These are phyloP conservation scores for Arizona elegans DNA, from an alignment of 2,113 vertebrate genomes.

Conservation along the genomic window DNA sequence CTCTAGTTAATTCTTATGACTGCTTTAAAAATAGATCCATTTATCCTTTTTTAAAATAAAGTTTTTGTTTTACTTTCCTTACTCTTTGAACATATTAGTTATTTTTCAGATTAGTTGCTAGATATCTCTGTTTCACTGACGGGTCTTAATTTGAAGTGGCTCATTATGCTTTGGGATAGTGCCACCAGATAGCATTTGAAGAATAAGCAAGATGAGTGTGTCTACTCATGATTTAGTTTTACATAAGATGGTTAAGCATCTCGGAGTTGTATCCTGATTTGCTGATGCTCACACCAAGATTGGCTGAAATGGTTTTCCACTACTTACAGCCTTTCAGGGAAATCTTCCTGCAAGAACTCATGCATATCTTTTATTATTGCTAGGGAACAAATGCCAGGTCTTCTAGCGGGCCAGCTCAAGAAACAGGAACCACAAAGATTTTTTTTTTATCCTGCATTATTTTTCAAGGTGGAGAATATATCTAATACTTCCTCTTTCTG, in stretches of 20 bases:
- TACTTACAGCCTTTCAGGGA: background rate
- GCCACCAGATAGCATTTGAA: background rate
- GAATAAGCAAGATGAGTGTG: background rate
- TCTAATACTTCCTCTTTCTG: background rate
- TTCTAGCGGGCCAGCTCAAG: background rate
- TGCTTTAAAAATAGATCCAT: background rate
- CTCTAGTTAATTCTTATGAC: background rate
- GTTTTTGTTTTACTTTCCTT: background rate
- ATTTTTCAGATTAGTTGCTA: background rate
- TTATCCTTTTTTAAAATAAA: background rate
- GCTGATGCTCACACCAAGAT: background rate
- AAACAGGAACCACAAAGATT: background rate
- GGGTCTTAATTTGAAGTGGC: background rate
- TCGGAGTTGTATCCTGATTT: background rate
- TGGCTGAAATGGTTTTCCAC: background rate
- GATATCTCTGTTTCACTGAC: background rate
- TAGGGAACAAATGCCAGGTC: background rate
- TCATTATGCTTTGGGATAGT: background rate
- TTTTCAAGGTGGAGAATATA: background rate
- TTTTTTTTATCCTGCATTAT: background rate
- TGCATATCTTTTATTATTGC: background rate
- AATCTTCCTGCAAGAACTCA: background rate
- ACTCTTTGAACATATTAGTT: background rate
- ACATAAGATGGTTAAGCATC: background rate
- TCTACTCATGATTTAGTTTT: background rate